These are phyloP conservation scores for Pterocles orientalis DNA, from an alignment of 2,113 vertebrate genomes.

Conservation along the genomic window DNA sequence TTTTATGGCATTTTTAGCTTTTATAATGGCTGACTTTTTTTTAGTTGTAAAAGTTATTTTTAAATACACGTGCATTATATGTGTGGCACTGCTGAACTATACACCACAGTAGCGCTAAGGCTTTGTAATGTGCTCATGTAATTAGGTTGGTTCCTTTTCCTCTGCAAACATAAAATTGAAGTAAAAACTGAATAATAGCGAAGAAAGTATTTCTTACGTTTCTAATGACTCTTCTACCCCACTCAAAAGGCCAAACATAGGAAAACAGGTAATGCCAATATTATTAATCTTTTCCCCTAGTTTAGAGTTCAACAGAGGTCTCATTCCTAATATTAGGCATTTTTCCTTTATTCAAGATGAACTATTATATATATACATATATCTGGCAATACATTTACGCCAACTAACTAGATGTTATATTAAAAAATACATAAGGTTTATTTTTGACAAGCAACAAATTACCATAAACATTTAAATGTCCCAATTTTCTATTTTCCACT, in stretches of 20 bases:
- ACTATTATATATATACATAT: neutral
- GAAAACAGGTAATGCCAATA: neutral
- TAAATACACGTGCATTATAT: neutral
- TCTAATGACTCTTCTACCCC: neutral
- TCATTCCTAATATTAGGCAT: neutral
- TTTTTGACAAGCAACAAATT: neutral
- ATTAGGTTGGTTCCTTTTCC: neutral
- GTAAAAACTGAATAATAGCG: neutral
- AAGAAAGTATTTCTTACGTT: neutral
- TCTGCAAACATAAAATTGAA: neutral
- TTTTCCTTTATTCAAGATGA: neutral
- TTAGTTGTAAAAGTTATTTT: neutral
- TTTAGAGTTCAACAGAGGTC: neutral
- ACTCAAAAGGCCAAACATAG: neutral
- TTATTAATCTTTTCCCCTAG: neutral
- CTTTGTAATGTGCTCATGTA: neutral
- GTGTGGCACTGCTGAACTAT: neutral
- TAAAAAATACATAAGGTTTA: neutral
- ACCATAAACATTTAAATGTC: neutral
- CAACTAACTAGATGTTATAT: neutral
- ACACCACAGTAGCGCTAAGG: neutral
- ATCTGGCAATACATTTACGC: neutral
- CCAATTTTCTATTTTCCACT: neutral
- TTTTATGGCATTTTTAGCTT: neutral
- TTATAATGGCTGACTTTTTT: neutral